Conservation (phyloP, 2,888 invertebrate species). For the Argyresthia albistria region DNA sequence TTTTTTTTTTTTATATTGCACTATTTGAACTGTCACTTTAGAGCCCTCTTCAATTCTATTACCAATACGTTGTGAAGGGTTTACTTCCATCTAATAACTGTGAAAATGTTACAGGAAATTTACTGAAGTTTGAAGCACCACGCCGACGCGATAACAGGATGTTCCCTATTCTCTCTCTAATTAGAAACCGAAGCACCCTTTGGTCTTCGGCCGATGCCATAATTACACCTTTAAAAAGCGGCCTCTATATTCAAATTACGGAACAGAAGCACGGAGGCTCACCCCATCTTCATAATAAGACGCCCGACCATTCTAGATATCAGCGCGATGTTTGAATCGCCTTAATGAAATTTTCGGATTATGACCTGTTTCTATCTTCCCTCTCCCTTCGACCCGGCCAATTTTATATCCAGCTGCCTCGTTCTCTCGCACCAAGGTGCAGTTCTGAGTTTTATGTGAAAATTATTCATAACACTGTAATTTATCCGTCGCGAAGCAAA, state of each 20-base stretch:
- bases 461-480: slow-evolving; percentile 74
- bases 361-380: slow-evolving; percentile 36
- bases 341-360: slow-evolving; percentile 72
- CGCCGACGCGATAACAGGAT: background rate
- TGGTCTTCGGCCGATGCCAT: background rate
- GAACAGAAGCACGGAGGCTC: too few relatives aligned
- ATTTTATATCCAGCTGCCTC: slow-evolving; percentile 29
- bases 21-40: too few relatives aligned
- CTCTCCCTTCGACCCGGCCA: slow-evolving; percentile 27
- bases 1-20: too few relatives aligned
- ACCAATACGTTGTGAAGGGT: too few relatives aligned
- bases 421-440: slow-evolving; percentile 60
- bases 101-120: too few relatives aligned
- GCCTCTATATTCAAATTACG: background rate
- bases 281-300: too few relatives aligned
- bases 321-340: slow-evolving; percentile 34
- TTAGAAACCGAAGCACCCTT: background rate
- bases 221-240: background rate
- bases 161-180: background rate
- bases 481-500: slow-evolving; percentile 65
- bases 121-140: too few relatives aligned
- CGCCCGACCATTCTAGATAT: background rate
- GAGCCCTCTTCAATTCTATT: too few relatives aligned
- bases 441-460: slow-evolving; percentile 69
- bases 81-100: too few relatives aligned